Percentiles rank a stretch among this genome's conserved stretches.
Conservation (phyloP, 2,113 vertebrate genomes). For the Lasiurus borealis region DNA sequence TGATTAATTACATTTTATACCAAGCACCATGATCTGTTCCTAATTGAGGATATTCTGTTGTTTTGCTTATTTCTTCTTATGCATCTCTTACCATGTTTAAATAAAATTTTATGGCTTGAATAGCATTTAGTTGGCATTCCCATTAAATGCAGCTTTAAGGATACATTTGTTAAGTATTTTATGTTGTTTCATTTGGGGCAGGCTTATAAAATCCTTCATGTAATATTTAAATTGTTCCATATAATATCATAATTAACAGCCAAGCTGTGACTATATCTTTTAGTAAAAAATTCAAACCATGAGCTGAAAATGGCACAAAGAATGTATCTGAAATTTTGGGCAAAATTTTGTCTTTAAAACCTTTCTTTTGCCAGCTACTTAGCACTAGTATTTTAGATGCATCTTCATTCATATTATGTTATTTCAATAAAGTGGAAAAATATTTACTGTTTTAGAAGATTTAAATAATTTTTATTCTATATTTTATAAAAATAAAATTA, state of each 20-base stretch:
- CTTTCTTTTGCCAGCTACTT: background rate
- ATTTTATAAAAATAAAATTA: background rate
- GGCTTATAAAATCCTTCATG: background rate
- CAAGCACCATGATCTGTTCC: background rate
- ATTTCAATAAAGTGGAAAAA: constrained; percentile 1
- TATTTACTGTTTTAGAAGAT: background rate
- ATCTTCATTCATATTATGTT: background rate
- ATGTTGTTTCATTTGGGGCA: background rate
- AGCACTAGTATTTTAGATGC: background rate
- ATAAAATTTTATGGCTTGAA: background rate
- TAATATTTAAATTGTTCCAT: background rate
- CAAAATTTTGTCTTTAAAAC: background rate
- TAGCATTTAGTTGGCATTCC: background rate
- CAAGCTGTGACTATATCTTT: background rate
- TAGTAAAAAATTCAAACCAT: background rate
- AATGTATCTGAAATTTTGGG: background rate
- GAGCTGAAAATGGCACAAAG: background rate
- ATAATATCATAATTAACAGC: background rate
- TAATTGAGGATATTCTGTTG: background rate
- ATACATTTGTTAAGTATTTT: background rate
- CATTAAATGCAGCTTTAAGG: background rate
- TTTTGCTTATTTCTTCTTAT: constrained; percentile 1
- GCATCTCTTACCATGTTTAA: background rate
- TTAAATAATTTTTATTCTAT: background rate
- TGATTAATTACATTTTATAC: background rate